Evolutionary conservation across 2,797 vertebrate genomes (phyloP).

Genomic region (Phoxinus dragarum): DNA sequence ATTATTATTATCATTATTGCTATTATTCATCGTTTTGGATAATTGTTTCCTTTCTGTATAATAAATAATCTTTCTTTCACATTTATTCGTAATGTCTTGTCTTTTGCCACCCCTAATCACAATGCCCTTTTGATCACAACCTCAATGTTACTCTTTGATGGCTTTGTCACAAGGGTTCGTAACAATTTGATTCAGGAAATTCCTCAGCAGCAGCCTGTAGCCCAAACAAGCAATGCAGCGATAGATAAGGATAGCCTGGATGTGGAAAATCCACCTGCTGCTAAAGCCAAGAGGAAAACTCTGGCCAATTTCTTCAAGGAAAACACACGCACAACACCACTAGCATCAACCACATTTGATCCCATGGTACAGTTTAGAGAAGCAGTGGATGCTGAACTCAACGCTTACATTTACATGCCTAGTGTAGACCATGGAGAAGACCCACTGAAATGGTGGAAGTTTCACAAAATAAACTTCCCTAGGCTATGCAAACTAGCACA

Average conservation of each 20-base stretch:
- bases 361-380: conserved; percentile 32
- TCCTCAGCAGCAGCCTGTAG: conserved; percentile 11
- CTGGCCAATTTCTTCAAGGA: conserved; percentile 2
- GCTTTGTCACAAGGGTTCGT: too few relatives aligned
- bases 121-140: too few relatives aligned
- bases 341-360: conserved; percentile 10
- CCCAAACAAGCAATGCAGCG: not conserved
- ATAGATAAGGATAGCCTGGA: conserved; percentile 3
- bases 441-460: conserved; percentile 42
- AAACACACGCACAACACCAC: not conserved
- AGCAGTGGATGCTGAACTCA: conserved; percentile 29
- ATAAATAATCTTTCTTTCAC: too few relatives aligned
- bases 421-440: conserved; percentile 41
- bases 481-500: conserved; percentile 36
- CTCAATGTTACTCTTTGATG: too few relatives aligned
- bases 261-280: not conserved
- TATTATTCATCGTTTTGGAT: too few relatives aligned
- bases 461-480: conserved; percentile 38
- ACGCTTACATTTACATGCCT: conserved; percentile 44
- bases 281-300: conserved; percentile 12
- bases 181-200: conserved; percentile 1
- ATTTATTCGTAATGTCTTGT: too few relatives aligned
- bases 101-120: too few relatives aligned
- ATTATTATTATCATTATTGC: too few relatives aligned
- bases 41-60: too few relatives aligned